Percentiles rank a stretch among this genome's conserved stretches.
phyloP scores from a whole-genome alignment of 2,888 invertebrate species.

The Drosophila buzzatii region DNA sequence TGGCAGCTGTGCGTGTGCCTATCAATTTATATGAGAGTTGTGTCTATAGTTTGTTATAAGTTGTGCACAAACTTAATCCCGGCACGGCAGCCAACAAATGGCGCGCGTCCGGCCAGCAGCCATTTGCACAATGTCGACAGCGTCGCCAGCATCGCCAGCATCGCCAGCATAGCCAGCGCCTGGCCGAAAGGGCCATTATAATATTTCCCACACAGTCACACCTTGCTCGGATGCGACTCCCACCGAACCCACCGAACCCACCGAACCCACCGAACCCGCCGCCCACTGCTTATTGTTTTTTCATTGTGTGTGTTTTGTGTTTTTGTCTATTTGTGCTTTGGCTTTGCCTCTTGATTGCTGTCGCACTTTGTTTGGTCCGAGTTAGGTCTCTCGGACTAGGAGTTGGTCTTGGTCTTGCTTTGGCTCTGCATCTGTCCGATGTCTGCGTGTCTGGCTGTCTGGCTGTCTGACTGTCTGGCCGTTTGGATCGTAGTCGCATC shows the following conservation, averaged over 20 bases:
- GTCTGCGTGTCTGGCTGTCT: conserved; percentile 9
- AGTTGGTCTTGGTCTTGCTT: conserved; percentile 9
- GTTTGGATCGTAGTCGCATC: conserved; percentile 11
- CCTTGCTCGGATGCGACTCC: conserved; percentile 24
- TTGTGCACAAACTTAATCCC: conserved; percentile 77
- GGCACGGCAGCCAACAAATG: conserved; percentile 56
- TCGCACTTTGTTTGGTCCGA: conserved; percentile 64
- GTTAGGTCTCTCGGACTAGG: conserved; percentile 25
- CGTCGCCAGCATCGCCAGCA: conserved; percentile 25
- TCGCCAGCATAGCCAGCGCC: conserved; percentile 31
- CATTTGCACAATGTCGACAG: conserved; percentile 46
- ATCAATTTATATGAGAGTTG: conserved; percentile 63
- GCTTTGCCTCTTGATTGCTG: conserved; percentile 71
- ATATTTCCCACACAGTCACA: conserved; percentile 37
- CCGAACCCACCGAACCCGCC: not conserved
- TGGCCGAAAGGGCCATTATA: conserved; percentile 59
- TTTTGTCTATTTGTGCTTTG: conserved; percentile 63
- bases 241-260: not conserved
- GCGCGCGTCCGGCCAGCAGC: conserved; percentile 49
- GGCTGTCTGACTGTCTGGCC: not conserved
- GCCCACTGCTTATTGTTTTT: conserved; percentile 72
- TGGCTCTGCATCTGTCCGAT: not conserved
- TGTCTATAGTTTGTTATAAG: conserved; percentile 74
- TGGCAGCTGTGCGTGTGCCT: conserved; percentile 65
- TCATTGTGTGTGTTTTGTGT: conserved; percentile 49